Evolutionary conservation across 2,888 invertebrate genomes (phyloP).

Genomic region (Neoscelio sp.): DNA sequence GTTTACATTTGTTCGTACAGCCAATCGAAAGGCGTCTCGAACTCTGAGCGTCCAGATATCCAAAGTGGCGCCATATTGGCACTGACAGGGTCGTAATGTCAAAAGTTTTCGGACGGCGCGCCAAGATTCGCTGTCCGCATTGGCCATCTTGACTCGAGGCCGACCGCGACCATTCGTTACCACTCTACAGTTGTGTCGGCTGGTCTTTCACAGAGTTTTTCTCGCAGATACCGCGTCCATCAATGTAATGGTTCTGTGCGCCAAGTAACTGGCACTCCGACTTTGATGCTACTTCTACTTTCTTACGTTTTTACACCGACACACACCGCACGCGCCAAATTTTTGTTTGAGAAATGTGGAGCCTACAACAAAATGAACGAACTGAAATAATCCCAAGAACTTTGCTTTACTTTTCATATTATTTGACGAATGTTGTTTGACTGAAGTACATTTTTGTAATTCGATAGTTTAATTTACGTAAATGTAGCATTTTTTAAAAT

Average conservation of each 20-base stretch:
- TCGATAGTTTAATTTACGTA: no score
- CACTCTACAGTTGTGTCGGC: slow-evolving; percentile 34
- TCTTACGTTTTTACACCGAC: neutral
- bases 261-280: neutral
- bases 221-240: slow-evolving; percentile 47
- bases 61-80: slow-evolving; percentile 48
- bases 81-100: slow-evolving; percentile 46
- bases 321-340: slow-evolving; percentile 5
- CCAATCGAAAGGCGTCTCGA: slow-evolving; percentile 27
- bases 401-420: no score
- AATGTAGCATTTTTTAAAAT: no score
- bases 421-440: neutral
- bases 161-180: slow-evolving; percentile 48
- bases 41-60: slow-evolving; percentile 7
- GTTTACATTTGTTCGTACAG: slow-evolving; percentile 18
- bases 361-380: slow-evolving; percentile 6
- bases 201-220: slow-evolving; percentile 48
- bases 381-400: neutral
- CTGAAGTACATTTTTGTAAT: no score
- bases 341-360: slow-evolving; percentile 11
- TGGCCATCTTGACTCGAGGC: slow-evolving; percentile 43
- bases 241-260: slow-evolving; percentile 49
- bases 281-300: slow-evolving; percentile 20
- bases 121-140: slow-evolving; percentile 45
- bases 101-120: slow-evolving; percentile 50